Evolutionary conservation across 2,797 vertebrate genomes (phyloP), one percentile per base, ranked within the genome.

Genomic region (Ataeniobius toweri): DNA sequence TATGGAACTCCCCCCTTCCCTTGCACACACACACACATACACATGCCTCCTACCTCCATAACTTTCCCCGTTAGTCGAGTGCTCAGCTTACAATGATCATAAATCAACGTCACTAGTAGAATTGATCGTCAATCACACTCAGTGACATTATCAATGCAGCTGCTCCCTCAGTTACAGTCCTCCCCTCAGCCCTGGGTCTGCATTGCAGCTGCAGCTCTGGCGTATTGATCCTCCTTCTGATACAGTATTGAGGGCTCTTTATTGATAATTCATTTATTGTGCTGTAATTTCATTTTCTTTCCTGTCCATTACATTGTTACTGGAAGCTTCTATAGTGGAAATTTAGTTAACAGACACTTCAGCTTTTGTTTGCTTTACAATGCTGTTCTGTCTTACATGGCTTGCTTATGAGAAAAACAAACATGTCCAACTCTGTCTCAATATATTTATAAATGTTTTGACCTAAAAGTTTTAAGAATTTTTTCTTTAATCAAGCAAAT

Each of bases 181-280:
- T 74, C 76, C 86, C 89, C 87, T 81, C 82, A 78, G 85, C 81
- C 82, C 65, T 82, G 55, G 58, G 80, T 80, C 90, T 82, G 78
- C 79, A 85, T 84, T 41, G 83, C 84, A 69, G 86, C 83, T 84
- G 39, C 1, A 73, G 85, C 88, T 85, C 80, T 85, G 89, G 83
- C 68, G 46, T 87, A 93, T 95, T 28, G 93, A 94, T 91, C 90
- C 82, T 79, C 75, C 80, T 89, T 87, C 88, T 89, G 89, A 94
- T 93, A 92, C 88, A 91, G 87, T 94, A 94, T 94, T 80, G 91
- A 93, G 91, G 89, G 83, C 85, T 90, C 86, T 90, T 76, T 93
- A 94, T 94, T 94, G 92, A 93, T 93, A 93, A 95, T 93, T 94
- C 85, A 94, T 95, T 93, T 94, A 94, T 94, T 91, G 88, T 92